Conservation (phyloP, 2,113 vertebrate genomes). For the Nothobranchius furzeri region DNA sequence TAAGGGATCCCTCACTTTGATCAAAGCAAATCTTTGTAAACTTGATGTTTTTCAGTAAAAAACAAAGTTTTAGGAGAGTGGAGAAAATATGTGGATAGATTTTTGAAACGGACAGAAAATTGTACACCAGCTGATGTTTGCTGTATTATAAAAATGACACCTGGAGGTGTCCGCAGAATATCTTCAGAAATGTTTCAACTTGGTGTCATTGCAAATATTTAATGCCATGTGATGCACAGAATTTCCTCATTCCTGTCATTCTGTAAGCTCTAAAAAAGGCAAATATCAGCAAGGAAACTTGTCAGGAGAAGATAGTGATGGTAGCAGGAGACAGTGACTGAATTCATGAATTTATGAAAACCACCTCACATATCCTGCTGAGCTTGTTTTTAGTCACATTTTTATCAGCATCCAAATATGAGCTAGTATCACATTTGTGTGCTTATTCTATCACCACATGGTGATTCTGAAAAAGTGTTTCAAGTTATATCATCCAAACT, state of each 20-base stretch:
- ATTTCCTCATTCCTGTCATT: constrained; percentile 45
- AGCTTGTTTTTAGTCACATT: too few relatives aligned
- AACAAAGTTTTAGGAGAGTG: background rate
- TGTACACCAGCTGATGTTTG: constrained; percentile 42
- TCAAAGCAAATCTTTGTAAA: too few relatives aligned
- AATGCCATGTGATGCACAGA: constrained; percentile 59
- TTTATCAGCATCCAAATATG: too few relatives aligned
- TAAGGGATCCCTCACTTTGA: too few relatives aligned
- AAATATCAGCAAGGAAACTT: constrained; percentile 67
- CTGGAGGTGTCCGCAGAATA: constrained; percentile 63
- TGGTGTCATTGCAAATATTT: constrained; percentile 71
- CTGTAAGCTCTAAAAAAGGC: constrained; percentile 63
- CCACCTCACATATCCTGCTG: too few relatives aligned
- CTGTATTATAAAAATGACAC: constrained; percentile 60
- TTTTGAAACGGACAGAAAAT: too few relatives aligned
- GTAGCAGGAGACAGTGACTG: constrained; percentile 17
- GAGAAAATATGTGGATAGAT: background rate
- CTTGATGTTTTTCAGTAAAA: too few relatives aligned
- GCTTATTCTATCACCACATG: too few relatives aligned
- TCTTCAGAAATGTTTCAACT: constrained; percentile 60
- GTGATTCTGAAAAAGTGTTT: too few relatives aligned
- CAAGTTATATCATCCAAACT: too few relatives aligned
- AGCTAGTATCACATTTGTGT: too few relatives aligned
- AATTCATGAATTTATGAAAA: background rate
- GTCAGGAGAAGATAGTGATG: constrained; percentile 28